Base-by-base conservation (phyloP, 2,797 vertebrate genomes). In the Rallus crepitans region DNA sequence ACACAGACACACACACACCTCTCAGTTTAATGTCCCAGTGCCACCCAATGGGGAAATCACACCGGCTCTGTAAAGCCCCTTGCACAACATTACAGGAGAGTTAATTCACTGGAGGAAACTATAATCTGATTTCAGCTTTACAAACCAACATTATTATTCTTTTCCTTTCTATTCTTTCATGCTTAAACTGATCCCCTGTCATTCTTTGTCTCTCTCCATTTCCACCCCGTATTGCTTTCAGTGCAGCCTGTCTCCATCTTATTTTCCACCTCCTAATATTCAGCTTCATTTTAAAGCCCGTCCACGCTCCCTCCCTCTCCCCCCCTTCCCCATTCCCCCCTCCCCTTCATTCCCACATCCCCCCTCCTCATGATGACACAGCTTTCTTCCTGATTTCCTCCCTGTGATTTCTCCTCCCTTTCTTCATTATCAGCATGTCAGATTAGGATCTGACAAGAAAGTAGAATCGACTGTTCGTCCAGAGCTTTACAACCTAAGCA, bases 371-470 rank as follows among this genome's bases (percentile, higher is more conserved):
- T 0, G 5, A 80, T 65, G 84, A 86, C 61, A 84, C 42, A 87
- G 90, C 91, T 88, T 95, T 90, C 72, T 39, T 69, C 73, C 52
- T 60, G 80, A 68, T 87, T 88, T 81, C 56, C 68, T 84, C 89
- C 82, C 75, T 33, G 66, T 81, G 82, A 80, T 79, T 81, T 92
- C 79, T 90, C 72, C 90, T 84, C 95, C 90, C 65, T 93, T 72
- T 93, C 93, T 96, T 97, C 91, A 91, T 97, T 97, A 97, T 97
- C 97, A 88, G 69, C 55, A 59, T 95, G 97, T 93, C 95, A 97
- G 97, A 98, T 98, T 97, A 97, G 89, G 87, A 97, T 97, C 96
- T 94, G 96, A 97, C 92, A 80, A 77, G 91, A 77, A 87, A 96
- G 90, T 88, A 37, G 87, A 95, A 96, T 93, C 47, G 14, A 94